Evolutionary conservation across 2,113 vertebrate species (phyloP), one percentile per base, ranked within the genome.

Genomic region (Hydrochoerus hydrochaeris): DNA sequence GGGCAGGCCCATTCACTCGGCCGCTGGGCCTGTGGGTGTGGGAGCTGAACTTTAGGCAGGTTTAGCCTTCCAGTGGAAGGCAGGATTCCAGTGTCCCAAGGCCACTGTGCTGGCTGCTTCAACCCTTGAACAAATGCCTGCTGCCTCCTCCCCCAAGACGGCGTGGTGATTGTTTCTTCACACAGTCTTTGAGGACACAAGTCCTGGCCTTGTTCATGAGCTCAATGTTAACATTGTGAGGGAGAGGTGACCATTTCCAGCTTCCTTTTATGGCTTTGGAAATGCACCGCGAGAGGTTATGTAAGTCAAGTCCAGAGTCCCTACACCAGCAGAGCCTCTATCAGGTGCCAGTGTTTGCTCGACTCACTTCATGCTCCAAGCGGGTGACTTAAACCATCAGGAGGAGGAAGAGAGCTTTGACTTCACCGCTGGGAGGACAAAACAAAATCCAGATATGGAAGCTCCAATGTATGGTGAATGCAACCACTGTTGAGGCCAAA

Each of bases 201-300:
- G 77, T 65, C 58, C 78, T 12, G 35, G 80, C 81, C 92, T 92
- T 87, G 32, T 91, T 91, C 35, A 16, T 54, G 81, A 84, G 92
- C 69, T 92, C 85, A 81, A 5, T 65, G 92, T 90, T 88, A 93
- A 95, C 95, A 89, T 7, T 86, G 16, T 7, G 22, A 94, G 49
- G 85, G 69, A 93, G 78, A 95, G 71, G 65, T 30, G 69, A 67
- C 62, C 89, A 84, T 58, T 41, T 67, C 71, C 49, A 83, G 78
- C 83, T 97, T 97, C 96, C 94, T 95, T 95, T n/a, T 86, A 95
- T 65, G 78, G 78, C 28, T 95, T 35, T 95, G 93, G 92, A 95
- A 97, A 82, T 11, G 41, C 28, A 85, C 89, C 87, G 52, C 1
- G 12, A 65, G 67, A 89, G 69, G 62, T 92, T 95, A 94, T 4